Evolutionary conservation across 2,888 invertebrate species (phyloP).

Genomic region (Pterostichus niger): DNA sequence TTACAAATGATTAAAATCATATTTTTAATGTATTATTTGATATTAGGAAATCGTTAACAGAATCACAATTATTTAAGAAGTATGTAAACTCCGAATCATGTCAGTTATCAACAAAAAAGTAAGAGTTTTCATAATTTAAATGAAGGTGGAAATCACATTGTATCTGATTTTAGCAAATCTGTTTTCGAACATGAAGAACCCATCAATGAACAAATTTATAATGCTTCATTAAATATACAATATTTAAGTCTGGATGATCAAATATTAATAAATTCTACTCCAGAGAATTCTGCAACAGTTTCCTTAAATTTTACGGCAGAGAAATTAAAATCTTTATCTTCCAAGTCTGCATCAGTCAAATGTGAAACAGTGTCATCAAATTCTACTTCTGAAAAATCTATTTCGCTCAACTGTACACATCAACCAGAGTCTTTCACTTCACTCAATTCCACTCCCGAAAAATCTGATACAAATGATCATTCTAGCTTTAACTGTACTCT

Average conservation of each 20-base stretch:
- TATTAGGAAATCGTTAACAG: neutral
- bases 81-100: no score
- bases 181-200: neutral
- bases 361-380: no score
- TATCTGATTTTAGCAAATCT: neutral
- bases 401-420: no score
- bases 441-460: neutral
- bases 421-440: neutral
- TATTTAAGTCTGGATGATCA: neutral
- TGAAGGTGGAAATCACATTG: neutral
- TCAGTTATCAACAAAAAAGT: no score
- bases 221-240: neutral
- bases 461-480: slow-evolving; percentile 9
- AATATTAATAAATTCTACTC: slow-evolving; percentile 1
- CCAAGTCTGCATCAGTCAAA: no score
- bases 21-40: neutral
- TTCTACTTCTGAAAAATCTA: no score
- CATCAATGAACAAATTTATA: neutral
- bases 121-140: no score
- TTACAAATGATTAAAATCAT: no score
- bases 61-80: no score
- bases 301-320: neutral
- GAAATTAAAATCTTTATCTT: no score
- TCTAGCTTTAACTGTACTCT: slow-evolving; percentile 75
- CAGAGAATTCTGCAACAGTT: neutral